Evolutionary conservation across 1,140 invertebrate species (phyloP).

Genomic region (Psilanteris sp.): DNA sequence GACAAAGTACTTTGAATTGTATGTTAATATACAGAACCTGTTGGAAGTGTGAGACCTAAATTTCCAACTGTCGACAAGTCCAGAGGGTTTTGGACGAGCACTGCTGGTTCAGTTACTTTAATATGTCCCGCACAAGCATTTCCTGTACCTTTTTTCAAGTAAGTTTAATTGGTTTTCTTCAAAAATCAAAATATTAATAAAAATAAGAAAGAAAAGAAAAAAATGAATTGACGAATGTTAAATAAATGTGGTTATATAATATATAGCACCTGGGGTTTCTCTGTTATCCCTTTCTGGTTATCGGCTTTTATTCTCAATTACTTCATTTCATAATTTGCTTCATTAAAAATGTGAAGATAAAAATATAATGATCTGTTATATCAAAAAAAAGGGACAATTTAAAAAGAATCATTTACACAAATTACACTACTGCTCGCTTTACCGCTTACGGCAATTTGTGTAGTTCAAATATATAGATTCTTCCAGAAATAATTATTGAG

Average conservation of each 20-base stretch:
- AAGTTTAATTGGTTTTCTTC: conserved; percentile 54
- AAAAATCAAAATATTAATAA: neutral
- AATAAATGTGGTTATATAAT: no score
- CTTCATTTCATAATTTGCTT: no score
- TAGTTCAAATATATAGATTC: conserved; percentile 12
- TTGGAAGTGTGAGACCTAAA: conserved; percentile 83
- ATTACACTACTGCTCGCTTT: conserved; percentile 35
- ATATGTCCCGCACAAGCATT: conserved; percentile 84
- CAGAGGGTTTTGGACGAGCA: conserved; percentile 81
- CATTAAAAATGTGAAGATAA: no score
- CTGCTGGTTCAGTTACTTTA: conserved; percentile 62
- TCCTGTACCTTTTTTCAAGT: conserved; percentile 83
- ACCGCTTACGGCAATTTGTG: conserved; percentile 19
- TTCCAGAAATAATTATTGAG: neutral
- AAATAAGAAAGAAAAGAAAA: no score
- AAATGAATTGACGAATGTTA: no score
- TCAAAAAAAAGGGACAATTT: neutral
- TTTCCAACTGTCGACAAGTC: conserved; percentile 84
- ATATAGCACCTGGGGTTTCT: no score
- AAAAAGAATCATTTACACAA: conserved; percentile 1
- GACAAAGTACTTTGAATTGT: conserved; percentile 49
- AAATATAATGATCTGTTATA: no score
- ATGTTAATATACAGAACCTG: conserved; percentile 79
- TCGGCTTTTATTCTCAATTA: conserved; percentile 9
- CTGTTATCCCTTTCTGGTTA: conserved; percentile 64